Conservation (phyloP, 2,888 invertebrate species). For the Pachymerium ferrugineum region DNA sequence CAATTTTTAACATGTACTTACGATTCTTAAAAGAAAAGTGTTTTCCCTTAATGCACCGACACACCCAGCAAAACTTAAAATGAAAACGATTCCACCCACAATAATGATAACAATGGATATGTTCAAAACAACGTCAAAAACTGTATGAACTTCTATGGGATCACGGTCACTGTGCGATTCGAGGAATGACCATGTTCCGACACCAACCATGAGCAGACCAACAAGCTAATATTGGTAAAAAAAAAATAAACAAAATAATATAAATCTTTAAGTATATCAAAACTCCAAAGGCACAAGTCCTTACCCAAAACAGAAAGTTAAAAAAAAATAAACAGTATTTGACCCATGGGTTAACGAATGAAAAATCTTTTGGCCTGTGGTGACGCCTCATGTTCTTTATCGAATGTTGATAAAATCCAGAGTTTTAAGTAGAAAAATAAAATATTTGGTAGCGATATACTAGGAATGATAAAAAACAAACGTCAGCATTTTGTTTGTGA, state of each 20-base stretch:
- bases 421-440: not conserved
- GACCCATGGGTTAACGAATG: conserved; percentile 77
- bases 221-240: conserved; percentile 63
- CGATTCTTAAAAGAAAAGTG: conserved; percentile 83
- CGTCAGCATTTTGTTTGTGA: not conserved
- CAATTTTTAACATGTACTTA: conserved; percentile 54
- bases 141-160: conserved; percentile 71
- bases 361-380: no score
- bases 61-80: conserved; percentile 90
- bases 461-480: not conserved
- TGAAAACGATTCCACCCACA: conserved; percentile 81
- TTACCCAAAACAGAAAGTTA: conserved; percentile 86
- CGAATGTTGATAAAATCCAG: not conserved
- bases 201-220: conserved; percentile 76
- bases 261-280: not conserved
- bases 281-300: conserved; percentile 42
- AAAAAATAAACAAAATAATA: conserved; percentile 4
- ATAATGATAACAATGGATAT: conserved; percentile 86
- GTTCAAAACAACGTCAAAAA: conserved; percentile 84
- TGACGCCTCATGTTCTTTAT: not conserved
- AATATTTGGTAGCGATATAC: not conserved
- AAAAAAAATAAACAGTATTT: conserved; percentile 85
- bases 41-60: conserved; percentile 86
- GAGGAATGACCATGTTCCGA: conserved; percentile 84
- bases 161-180: conserved; percentile 89